phyloP scores from a whole-genome alignment of 1,140 invertebrate genomes.

The Eumaeus atala region DNA sequence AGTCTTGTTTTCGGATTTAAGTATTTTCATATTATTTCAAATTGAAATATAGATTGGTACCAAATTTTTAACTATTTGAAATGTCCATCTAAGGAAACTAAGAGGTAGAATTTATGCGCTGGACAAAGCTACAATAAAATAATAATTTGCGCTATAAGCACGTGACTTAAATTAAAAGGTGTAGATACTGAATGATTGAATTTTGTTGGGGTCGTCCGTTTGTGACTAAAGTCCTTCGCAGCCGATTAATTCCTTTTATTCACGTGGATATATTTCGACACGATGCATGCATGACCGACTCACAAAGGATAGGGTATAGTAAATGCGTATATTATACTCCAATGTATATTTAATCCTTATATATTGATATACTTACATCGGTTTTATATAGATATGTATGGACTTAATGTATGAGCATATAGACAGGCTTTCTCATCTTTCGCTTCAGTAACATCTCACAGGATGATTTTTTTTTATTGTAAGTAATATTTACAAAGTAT shows the following conservation, averaged over 20 bases:
- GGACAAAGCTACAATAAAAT: no score
- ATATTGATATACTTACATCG: background rate
- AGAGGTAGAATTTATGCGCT: no score
- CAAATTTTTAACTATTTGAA: no score
- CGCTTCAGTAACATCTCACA: background rate
- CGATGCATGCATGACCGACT: background rate
- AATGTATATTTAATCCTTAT: background rate
- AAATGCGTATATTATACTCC: background rate
- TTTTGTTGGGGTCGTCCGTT: slow-evolving; percentile 8
- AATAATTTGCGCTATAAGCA: background rate
- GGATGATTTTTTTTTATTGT: background rate
- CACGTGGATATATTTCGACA: slow-evolving; percentile 1
- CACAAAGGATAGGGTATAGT: background rate
- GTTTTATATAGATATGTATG: background rate
- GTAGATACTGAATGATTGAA: slow-evolving; percentile 4
- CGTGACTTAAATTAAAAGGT: background rate
- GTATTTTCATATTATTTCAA: no score
- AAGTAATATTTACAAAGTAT: background rate
- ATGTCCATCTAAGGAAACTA: no score
- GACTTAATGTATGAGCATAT: background rate
- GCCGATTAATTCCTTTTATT: slow-evolving; percentile 11
- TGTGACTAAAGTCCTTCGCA: slow-evolving; percentile 6
- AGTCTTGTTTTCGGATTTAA: no score
- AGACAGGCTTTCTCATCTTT: background rate
- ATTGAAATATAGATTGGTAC: no score